Evolutionary conservation across 1,140 invertebrate species (phyloP), one percentile per base, ranked within the genome.

Genomic region (Trachymyrmex cornetzi): DNA sequence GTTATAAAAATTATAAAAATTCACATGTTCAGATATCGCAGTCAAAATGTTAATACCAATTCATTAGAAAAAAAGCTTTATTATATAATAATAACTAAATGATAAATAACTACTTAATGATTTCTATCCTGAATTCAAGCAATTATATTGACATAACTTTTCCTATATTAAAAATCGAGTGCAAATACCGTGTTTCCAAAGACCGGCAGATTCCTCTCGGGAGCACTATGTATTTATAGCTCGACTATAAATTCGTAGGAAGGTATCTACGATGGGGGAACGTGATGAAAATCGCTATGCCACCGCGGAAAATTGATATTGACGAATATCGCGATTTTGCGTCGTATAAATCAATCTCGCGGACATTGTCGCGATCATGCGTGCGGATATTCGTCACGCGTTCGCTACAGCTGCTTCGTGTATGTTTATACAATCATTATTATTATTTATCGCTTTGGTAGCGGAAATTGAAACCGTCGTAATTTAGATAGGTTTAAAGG

Each of bases 341-440:
- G n/a, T 82, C 67, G 80, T 44, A 44, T 84, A 84, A 75, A 84
- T 84, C 80, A 84, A 84, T 84, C 69, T 63, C 55, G 38, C 22
- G 66, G 64, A 55, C 22, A 14, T 0, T 14, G n/a, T 34, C 64
- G 53, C 61, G 77, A 79, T 79, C 63, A 64, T 14, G 38, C 59
- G 22, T 61, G 75, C 34, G 34, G 50, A 82, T 84, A 34, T 38
- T 63, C 66, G 53, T 74, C 67, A 24, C 30, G 64, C 50, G 30
- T 72, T 61, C 50, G 38, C 30, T 30, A 6, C 14, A 30, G 7
- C 24, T n/a, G 55, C 55, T 19, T 7, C 55, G 57, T 84, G 80
- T 50, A 84, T 84, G 69, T 84, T 84, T 75, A 61, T 71, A 84
- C 38, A 61, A 50, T 74, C 67, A 82, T 74, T 84, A 84, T 55